Percentiles rank a stretch among this genome's conserved stretches.
Evolutionary conservation across 2,113 vertebrate genomes (phyloP).

Genomic region (Oncorhynchus kisutch): DNA sequence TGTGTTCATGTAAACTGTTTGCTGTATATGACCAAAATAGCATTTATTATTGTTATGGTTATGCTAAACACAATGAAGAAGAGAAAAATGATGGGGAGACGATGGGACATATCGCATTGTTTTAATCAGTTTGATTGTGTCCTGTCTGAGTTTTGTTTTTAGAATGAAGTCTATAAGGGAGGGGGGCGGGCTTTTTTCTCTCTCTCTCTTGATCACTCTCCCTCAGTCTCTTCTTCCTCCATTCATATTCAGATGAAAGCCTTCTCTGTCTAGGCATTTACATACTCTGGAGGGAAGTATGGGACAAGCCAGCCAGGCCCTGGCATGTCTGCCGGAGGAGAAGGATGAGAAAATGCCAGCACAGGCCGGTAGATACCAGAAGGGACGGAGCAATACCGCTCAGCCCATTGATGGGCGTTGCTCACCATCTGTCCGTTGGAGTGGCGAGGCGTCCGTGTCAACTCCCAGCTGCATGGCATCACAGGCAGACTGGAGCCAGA

Average conservation of each 20-base stretch:
- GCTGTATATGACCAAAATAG: not conserved
- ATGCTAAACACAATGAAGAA: constrained; percentile 1
- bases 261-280: constrained; percentile 67
- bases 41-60: constrained; percentile 14
- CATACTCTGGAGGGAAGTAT: constrained; percentile 45
- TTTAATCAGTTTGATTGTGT: constrained; percentile 30
- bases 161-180: constrained; percentile 30
- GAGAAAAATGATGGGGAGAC: not conserved
- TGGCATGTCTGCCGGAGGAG: constrained; percentile 36
- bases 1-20: not conserved
- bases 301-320: constrained; percentile 5
- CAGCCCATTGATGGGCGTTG: constrained; percentile 62
- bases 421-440: constrained; percentile 73
- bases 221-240: constrained; percentile 39
- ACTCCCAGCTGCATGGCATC: too few relatives aligned
- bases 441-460: constrained; percentile 38
- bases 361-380: constrained; percentile 77
- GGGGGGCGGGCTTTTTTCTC: not conserved
- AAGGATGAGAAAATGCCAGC: constrained; percentile 72
- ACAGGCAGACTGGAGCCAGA: constrained; percentile 54
- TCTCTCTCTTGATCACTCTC: constrained; percentile 8
- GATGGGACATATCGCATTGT: constrained; percentile 27
- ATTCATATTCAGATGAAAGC: constrained; percentile 72
- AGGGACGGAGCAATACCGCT: constrained; percentile 69
- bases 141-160: constrained; percentile 41